These are phyloP conservation scores for Paracentrotus lividus DNA, from an alignment of 53 echinoderm and acorn worm genomes.

Conservation along the genomic window DNA sequence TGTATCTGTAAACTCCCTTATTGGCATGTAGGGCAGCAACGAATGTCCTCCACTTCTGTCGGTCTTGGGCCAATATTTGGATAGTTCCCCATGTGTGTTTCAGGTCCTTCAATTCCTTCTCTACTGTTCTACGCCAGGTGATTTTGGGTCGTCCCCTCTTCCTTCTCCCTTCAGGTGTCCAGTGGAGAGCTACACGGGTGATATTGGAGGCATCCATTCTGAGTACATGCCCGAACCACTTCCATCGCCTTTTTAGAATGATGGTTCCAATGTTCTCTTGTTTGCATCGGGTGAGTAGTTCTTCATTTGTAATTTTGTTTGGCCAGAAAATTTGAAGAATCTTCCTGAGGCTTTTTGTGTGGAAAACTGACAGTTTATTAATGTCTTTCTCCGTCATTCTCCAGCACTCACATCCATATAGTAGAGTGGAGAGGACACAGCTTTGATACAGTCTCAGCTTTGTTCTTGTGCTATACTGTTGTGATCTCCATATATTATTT, in stretches of 20 bases:
- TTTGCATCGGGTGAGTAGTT: not conserved
- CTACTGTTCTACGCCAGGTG: constrained; percentile 55
- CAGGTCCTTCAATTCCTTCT: constrained; percentile 13
- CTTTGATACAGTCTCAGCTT: constrained; percentile 49
- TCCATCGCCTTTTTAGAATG: not conserved
- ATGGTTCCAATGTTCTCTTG: constrained; percentile 13
- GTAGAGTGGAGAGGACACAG: constrained; percentile 55
- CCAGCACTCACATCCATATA: constrained; percentile 50
- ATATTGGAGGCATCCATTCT: not conserved
- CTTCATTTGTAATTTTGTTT: constrained; percentile 48
- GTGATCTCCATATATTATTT: constrained; percentile 18
- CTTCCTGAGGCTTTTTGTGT: constrained; percentile 4
- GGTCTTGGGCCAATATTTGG: too few relatives aligned
- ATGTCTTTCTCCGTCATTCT: constrained; percentile 9
- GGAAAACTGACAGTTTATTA: constrained; percentile 39
- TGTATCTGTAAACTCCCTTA: too few relatives aligned
- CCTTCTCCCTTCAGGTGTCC: constrained; percentile 44
- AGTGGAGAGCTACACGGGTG: not conserved
- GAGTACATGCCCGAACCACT: constrained; percentile 56
- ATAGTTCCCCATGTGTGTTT: too few relatives aligned
- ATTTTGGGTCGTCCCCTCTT: constrained; percentile 48
- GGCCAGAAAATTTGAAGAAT: constrained; percentile 56
- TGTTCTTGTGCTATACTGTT: constrained; percentile 30
- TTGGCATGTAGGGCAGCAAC: too few relatives aligned
- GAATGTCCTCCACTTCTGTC: too few relatives aligned